A percentile compares a stretch with the other conserved stretches of the same genome.
Evolutionary conservation across 2,113 vertebrate genomes (phyloP).

Genomic region (Garra rufa): DNA sequence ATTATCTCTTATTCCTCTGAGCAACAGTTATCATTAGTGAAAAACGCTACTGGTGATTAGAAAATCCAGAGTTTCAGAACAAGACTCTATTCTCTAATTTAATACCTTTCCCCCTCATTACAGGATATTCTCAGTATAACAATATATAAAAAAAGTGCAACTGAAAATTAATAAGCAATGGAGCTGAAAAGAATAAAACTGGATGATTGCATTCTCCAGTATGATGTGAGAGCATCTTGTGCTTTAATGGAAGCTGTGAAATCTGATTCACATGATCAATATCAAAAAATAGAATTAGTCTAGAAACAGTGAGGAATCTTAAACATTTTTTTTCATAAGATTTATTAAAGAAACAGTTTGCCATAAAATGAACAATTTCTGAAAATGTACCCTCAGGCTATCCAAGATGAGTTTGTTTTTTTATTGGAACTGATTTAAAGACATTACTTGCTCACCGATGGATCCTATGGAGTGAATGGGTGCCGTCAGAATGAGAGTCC

Average conservation of each 20-base stretch:
- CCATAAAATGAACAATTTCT: too few relatives aligned
- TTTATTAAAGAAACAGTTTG: too few relatives aligned
- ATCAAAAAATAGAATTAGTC: not conserved
- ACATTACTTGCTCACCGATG: not conserved
- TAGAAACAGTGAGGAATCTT: too few relatives aligned
- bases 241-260: not conserved
- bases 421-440: too few relatives aligned
- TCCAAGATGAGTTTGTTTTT: too few relatives aligned
- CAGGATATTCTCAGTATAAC: not conserved
- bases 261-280: not conserved
- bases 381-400: too few relatives aligned
- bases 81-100: not conserved
- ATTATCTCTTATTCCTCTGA: not conserved
- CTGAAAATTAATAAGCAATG: not conserved
- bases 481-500: not conserved
- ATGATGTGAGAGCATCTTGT: not conserved
- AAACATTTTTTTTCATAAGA: too few relatives aligned
- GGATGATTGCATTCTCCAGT: not conserved
- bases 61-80: not conserved
- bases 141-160: not conserved
- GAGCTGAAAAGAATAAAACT: not conserved
- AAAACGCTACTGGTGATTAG: not conserved
- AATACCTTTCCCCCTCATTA: not conserved
- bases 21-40: conserved; percentile 11
- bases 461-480: not conserved